Evolutionary conservation across 2,888 invertebrate genomes (phyloP).

Genomic region (Cartodere bifasciata): DNA sequence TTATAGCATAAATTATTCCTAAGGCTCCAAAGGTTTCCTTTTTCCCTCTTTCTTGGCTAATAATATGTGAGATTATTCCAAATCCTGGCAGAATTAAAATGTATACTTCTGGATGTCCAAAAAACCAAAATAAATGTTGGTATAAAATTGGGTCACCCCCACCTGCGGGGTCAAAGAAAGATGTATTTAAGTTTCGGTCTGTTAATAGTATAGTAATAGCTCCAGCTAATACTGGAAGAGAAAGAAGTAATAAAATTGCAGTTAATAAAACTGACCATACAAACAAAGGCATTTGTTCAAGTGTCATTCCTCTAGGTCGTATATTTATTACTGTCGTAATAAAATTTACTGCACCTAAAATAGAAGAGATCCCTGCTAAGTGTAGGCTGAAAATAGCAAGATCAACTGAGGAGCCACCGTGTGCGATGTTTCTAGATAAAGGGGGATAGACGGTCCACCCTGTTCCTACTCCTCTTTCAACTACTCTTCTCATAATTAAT

Average conservation of each 20-base stretch:
- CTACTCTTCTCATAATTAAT: conserved; percentile 41
- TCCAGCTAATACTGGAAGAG: conserved; percentile 64
- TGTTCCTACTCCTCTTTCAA: conserved; percentile 60
- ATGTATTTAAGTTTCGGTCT: conserved; percentile 69
- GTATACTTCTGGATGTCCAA: conserved; percentile 79
- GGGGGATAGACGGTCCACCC: conserved; percentile 72
- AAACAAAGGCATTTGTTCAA: conserved; percentile 59
- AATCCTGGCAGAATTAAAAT: conserved; percentile 76
- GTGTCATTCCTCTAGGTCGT: conserved; percentile 43
- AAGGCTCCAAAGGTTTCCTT: conserved; percentile 58
- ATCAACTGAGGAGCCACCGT: conserved; percentile 57
- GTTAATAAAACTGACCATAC: conserved; percentile 60
- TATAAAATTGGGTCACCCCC: conserved; percentile 72
- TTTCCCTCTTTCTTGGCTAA: conserved; percentile 61
- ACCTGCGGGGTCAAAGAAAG: conserved; percentile 68
- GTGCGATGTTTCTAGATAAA: conserved; percentile 47
- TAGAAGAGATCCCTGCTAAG: conserved; percentile 58
- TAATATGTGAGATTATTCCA: conserved; percentile 69
- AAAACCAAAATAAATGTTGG: conserved; percentile 80
- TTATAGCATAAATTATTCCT: conserved; percentile 76
- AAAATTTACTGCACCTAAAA: conserved; percentile 70
- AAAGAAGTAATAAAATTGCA: conserved; percentile 49
- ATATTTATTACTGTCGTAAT: conserved; percentile 66
- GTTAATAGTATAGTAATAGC: conserved; percentile 69
- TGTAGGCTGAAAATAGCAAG: conserved; percentile 66